These are phyloP conservation scores for Machimus atricapillus DNA, from an alignment of 2,888 invertebrate genomes.

Conservation along the genomic window DNA sequence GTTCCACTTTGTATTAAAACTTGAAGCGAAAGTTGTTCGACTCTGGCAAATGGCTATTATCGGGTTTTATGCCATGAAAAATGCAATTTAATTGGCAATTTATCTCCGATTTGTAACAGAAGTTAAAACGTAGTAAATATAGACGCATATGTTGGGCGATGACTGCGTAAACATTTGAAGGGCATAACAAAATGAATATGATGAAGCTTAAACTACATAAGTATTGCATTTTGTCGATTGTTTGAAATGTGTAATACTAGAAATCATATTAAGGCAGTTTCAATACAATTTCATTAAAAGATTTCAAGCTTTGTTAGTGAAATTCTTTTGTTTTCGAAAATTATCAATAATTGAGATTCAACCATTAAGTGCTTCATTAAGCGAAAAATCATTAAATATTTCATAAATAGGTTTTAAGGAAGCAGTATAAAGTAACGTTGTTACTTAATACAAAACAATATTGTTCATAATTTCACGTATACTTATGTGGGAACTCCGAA, in stretches of 20 bases:
- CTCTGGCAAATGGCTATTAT: background rate
- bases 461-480: no score
- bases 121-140: background rate
- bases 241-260: background rate
- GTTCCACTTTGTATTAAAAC: background rate
- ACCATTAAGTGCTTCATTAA: background rate
- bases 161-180: background rate
- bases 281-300: background rate
- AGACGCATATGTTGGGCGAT: background rate
- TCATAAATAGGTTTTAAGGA: background rate
- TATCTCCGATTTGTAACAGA: background rate
- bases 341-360: background rate
- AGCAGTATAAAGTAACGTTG: background rate
- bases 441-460: background rate
- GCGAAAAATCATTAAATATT: background rate
- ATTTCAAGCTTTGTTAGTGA: background rate
- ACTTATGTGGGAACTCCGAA: no score
- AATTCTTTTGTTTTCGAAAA: background rate
- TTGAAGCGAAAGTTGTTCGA: background rate
- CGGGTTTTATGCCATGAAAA: background rate
- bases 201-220: background rate
- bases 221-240: background rate
- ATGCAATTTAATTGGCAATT: background rate
- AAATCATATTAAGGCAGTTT: background rate
- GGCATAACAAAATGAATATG: background rate